Conservation (phyloP, 2,888 invertebrate species). For the Brachyopa scutellaris region DNA sequence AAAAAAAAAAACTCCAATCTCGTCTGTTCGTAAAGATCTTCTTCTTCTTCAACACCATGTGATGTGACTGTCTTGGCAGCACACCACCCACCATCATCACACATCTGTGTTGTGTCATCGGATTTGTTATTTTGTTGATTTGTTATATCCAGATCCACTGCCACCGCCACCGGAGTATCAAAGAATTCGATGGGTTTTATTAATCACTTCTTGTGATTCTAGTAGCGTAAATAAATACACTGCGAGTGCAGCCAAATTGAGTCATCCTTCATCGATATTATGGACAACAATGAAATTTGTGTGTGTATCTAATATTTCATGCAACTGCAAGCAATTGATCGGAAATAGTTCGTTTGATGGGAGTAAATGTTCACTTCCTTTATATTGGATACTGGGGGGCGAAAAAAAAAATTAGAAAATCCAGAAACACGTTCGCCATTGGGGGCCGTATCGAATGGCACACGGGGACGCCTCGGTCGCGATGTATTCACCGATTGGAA, state of each 20-base stretch:
- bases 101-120: constrained; percentile 69
- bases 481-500: constrained; percentile 27
- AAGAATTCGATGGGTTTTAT: constrained; percentile 43
- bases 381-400: neutral
- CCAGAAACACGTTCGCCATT: constrained; percentile 2
- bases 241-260: constrained; percentile 47
- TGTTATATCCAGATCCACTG: constrained; percentile 9
- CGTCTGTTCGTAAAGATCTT: constrained; percentile 31
- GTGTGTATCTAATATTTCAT: constrained; percentile 63
- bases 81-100: constrained; percentile 57
- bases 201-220: constrained; percentile 50
- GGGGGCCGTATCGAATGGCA: constrained; percentile 32
- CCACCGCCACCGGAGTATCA: constrained; percentile 45
- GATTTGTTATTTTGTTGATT: constrained; percentile 40
- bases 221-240: constrained; percentile 39
- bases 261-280: constrained; percentile 65
- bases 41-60: constrained; percentile 44
- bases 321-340: constrained; percentile 64
- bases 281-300: constrained; percentile 40
- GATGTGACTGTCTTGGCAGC: constrained; percentile 21
- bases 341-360: constrained; percentile 39
- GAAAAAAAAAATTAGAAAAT: neutral
- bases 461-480: constrained; percentile 17
- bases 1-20: constrained; percentile 18
- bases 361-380: constrained; percentile 42